Evolutionary conservation across 2,113 vertebrate species (phyloP).

Genomic region (Cyanistes caeruleus): DNA sequence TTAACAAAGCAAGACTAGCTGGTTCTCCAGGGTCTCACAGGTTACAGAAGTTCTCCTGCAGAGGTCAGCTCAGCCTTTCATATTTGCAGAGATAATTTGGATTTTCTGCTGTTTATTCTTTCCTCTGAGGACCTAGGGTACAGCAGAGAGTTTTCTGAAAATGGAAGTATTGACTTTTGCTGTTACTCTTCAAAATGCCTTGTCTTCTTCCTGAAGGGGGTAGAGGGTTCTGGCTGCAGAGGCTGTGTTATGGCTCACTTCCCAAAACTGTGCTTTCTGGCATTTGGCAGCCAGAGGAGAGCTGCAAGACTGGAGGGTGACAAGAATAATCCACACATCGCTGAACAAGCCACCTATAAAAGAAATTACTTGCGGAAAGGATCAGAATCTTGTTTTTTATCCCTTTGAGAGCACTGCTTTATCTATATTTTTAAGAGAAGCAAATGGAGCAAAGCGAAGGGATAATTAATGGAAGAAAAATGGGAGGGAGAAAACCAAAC

Average conservation of each 20-base stretch:
- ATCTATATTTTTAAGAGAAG: background rate
- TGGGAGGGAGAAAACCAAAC: background rate
- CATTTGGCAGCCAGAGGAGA: background rate
- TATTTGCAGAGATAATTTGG: background rate
- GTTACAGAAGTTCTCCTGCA: background rate
- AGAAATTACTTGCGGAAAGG: background rate
- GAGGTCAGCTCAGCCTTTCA: background rate
- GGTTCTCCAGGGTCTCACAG: background rate
- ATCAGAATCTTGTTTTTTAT: background rate
- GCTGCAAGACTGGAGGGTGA: background rate
- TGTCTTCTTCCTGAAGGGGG: background rate
- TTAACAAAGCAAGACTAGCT: background rate
- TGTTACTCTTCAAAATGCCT: background rate
- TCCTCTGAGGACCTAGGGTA: background rate
- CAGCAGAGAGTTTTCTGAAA: background rate
- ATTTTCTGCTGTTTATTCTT: background rate
- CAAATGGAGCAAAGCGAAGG: background rate
- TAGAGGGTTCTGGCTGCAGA: background rate
- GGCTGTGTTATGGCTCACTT: background rate
- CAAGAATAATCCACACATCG: background rate
- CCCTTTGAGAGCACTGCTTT: background rate
- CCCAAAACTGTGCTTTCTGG: background rate
- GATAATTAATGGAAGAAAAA: background rate
- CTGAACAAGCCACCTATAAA: background rate
- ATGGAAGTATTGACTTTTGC: background rate